These are phyloP conservation scores for Echeneis naucrates DNA, from an alignment of 2,797 vertebrate species.

Conservation along the genomic window DNA sequence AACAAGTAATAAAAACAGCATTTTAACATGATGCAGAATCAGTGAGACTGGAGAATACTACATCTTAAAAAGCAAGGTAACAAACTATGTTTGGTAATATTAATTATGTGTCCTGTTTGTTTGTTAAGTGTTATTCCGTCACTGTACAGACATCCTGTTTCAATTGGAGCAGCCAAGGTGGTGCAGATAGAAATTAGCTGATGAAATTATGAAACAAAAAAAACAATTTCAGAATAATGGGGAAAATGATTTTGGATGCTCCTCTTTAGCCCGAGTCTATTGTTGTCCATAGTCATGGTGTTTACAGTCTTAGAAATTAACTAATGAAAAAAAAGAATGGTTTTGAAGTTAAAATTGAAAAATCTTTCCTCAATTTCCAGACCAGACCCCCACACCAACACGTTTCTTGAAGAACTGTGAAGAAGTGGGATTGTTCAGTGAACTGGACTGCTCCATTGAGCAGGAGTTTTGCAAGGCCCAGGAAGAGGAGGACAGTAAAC, in stretches of 20 bases:
- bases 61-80: background rate
- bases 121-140: background rate
- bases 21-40: slow-evolving; percentile 5
- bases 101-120: background rate
- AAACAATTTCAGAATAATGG: background rate
- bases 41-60: background rate
- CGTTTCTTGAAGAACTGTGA: slow-evolving; percentile 99
- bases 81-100: background rate
- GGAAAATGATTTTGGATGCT: background rate
- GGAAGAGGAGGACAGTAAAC: slow-evolving; percentile 97
- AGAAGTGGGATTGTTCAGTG: slow-evolving; percentile 97
- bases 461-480: slow-evolving; percentile 98
- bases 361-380: slow-evolving; percentile 77
- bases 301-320: background rate
- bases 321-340: slow-evolving; percentile 4
- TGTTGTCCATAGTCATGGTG: background rate
- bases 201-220: background rate
- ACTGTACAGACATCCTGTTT: background rate
- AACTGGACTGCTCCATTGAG: slow-evolving; percentile 97
- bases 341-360: slow-evolving; percentile 4
- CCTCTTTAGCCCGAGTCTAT: background rate
- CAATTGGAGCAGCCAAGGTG: background rate
- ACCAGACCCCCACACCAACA: slow-evolving; percentile 98
- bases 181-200: background rate
- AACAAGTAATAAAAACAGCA: background rate